Evolutionary conservation across 1,140 invertebrate genomes (phyloP).

Genomic region (Drosophila lowei): DNA sequence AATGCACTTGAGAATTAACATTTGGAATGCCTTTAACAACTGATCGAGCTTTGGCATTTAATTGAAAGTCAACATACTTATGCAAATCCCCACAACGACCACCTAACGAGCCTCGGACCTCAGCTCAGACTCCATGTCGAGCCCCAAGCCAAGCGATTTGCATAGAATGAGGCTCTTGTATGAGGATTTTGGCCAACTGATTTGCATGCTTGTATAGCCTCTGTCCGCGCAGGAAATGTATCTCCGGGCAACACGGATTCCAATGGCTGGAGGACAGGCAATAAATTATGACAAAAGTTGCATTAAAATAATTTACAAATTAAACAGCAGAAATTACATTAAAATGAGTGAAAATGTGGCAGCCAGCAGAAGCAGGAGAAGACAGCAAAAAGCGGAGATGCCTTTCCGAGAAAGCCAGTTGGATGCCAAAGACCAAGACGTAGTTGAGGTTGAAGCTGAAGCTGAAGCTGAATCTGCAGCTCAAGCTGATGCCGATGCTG

Average conservation of each 20-base stretch:
- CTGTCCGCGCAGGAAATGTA: background rate
- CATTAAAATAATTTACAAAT: slow-evolving; percentile 77
- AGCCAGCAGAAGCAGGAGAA: slow-evolving; percentile 4
- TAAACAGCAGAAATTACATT: slow-evolving; percentile 76
- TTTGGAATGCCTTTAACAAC: slow-evolving; percentile 77
- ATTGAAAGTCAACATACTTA: slow-evolving; percentile 78
- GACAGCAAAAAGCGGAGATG: slow-evolving; percentile 58
- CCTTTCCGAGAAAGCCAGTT: slow-evolving; percentile 74
- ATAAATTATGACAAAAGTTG: slow-evolving; percentile 59
- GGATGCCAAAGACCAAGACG: slow-evolving; percentile 40
- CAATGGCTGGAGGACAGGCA: slow-evolving; percentile 7
- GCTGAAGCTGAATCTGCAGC: slow-evolving; percentile 6
- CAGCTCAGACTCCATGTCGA: background rate
- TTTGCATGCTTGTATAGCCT: slow-evolving; percentile 56
- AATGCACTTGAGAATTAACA: slow-evolving; percentile 81
- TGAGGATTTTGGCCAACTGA: slow-evolving; percentile 29
- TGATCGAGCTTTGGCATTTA: slow-evolving; percentile 70
- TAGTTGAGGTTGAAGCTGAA: background rate
- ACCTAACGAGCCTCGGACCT: slow-evolving; percentile 49
- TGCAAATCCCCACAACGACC: slow-evolving; percentile 59
- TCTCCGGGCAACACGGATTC: slow-evolving; percentile 27
- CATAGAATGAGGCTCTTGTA: slow-evolving; percentile 61
- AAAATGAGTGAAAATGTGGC: slow-evolving; percentile 69
- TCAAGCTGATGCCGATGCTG: slow-evolving; percentile 10
- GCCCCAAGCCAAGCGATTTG: slow-evolving; percentile 40